Evolutionary conservation across 2,113 vertebrate genomes (phyloP), one percentile per base, ranked within the genome.

Genomic region (Crotalus viridis): DNA sequence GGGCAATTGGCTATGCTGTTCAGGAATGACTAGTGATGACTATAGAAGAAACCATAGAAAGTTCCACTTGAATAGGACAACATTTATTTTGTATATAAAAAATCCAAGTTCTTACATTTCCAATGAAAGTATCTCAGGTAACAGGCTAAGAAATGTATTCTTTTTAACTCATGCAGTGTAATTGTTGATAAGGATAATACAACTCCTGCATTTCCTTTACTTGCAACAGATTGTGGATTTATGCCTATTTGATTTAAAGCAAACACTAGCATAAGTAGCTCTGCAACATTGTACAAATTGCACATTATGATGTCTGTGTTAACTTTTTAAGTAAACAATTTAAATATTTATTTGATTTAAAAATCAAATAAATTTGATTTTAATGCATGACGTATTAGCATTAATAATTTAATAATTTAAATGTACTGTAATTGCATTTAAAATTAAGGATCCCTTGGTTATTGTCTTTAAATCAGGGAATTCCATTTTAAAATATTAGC

Each of bases 251-350:
- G 21, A 26, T 17, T 21, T 39, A 85, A 74, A 91, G n/a, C 10
- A 26, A 55, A 21, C 69, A 91, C 69, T 33, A n/a, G 24, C 33
- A 22, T 85, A 39, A 39, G 54, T 26, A 43, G 19, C 55, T 28
- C 51, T 55, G 17, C 39, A 52, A 51, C 28, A 85, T 91, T 24
- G 86, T 57, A 85, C 33, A 85, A 56, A 57, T 86, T 39, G 19
- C 74, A 85, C 22, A 90, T 95, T 94, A 69, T 46, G 33, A 57
- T 91, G 91, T 97, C 96, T 97, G 94, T 96, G 43, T 96, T 97
- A 97, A 96, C 96, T 96, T 95, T 97, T 97, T 96, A 97, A 98
- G 95, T 90, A 97, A 96, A 96, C 94, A 97, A 97, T 98, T 97
- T 96, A 87, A 52, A 95, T 97, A 69, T 69, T 51, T 51, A 51